These are phyloP conservation scores for Scolopax bukidnonensis DNA, from an alignment of 2,797 vertebrate genomes.

Conservation along the genomic window DNA sequence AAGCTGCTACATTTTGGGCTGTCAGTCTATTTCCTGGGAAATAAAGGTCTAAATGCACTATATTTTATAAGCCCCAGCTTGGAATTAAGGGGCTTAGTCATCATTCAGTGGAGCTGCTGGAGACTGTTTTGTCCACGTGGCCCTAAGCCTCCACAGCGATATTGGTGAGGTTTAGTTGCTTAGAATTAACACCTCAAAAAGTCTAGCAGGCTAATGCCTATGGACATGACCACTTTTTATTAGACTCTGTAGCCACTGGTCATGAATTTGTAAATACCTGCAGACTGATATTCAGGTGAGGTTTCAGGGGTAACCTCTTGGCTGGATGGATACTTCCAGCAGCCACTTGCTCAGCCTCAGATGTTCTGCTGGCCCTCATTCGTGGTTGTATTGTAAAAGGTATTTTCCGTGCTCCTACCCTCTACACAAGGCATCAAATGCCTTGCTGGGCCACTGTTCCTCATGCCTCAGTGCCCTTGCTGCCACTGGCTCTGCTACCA, in stretches of 20 bases:
- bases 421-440: background rate
- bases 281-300: background rate
- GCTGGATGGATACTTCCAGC: background rate
- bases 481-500: background rate
- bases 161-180: background rate
- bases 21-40: background rate
- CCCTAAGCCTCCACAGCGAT: background rate
- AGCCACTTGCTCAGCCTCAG: background rate
- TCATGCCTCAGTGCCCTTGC: rapidly evolving
- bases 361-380: background rate
- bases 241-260: background rate
- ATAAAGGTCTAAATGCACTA: background rate
- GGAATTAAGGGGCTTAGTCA: background rate
- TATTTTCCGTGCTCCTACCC: background rate
- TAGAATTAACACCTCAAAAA: background rate
- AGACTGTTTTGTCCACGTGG: background rate
- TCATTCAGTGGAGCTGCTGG: background rate
- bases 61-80: background rate
- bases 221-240: background rate
- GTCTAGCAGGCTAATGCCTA: background rate
- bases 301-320: background rate
- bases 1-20: background rate
- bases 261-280: background rate
- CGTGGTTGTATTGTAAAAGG: background rate
- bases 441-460: background rate